Conservation (phyloP, 2,113 vertebrate species). For the Grammomys surdaster region DNA sequence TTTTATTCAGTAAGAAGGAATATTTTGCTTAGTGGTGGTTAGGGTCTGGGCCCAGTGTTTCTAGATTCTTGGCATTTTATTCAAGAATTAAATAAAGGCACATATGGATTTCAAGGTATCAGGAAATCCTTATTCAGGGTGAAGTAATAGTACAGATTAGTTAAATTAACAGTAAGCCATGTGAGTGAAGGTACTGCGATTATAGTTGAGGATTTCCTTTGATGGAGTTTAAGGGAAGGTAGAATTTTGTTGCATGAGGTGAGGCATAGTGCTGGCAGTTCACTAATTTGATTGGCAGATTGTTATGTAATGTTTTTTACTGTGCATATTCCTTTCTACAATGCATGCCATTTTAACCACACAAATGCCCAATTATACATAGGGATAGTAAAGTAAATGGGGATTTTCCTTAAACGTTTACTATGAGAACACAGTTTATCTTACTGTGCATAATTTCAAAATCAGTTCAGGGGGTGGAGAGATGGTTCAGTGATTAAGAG, state of each 20-base stretch:
- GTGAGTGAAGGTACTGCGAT: background rate
- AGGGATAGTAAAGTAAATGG: background rate
- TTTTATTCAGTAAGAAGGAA: background rate
- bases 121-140: background rate
- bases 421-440: background rate
- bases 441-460: background rate
- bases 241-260: background rate
- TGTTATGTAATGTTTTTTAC: background rate
- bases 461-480: background rate
- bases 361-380: background rate
- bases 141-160: background rate
- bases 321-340: background rate
- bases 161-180: background rate
- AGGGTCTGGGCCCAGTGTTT: background rate
- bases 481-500: background rate
- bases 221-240: background rate
- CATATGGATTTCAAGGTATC: background rate
- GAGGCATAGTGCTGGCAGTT: no score
- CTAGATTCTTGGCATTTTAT: background rate
- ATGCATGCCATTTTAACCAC: background rate
- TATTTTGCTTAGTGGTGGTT: background rate
- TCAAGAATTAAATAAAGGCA: background rate
- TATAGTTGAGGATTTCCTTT: background rate
- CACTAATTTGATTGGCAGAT: background rate
- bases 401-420: background rate